These are phyloP conservation scores for Xylocampa areola DNA, from an alignment of 2,888 invertebrate genomes.

Conservation along the genomic window DNA sequence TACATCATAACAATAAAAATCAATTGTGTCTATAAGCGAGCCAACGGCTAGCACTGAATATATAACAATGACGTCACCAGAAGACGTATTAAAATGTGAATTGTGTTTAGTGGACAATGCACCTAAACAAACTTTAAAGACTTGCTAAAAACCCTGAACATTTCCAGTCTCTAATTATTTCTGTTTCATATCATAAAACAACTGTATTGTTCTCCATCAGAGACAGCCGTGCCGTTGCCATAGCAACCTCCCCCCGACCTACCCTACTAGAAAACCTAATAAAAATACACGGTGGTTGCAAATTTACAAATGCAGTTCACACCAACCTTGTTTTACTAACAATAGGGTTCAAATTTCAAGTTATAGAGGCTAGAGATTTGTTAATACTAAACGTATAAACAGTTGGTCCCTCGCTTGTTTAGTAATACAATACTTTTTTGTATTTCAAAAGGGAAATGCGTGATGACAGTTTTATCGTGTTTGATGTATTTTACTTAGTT, in stretches of 20 bases:
- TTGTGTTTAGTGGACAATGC: no score
- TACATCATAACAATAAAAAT: no score
- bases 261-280: conserved; percentile 67
- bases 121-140: not conserved
- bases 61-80: no score
- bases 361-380: conserved; percentile 7
- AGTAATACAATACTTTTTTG: conserved; percentile 74
- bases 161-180: conserved; percentile 25
- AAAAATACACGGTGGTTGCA: conserved; percentile 57
- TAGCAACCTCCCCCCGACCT: conserved; percentile 69
- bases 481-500: conserved; percentile 49
- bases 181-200: conserved; percentile 51
- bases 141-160: conserved; percentile 6
- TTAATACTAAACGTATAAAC: conserved; percentile 65
- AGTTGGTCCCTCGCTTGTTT: conserved; percentile 74
- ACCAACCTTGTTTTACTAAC: fast-evolving
- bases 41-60: no score
- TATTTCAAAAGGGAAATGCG: conserved; percentile 62
- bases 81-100: no score
- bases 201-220: conserved; percentile 53
- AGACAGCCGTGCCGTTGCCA: conserved; percentile 67
- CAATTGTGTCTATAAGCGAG: no score
- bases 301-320: conserved; percentile 33
- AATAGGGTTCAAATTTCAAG: conserved; percentile 21
- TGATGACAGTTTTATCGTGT: conserved; percentile 58